phyloP scores from a whole-genome alignment of 2,113 vertebrate species.

The Ailurus styani region DNA sequence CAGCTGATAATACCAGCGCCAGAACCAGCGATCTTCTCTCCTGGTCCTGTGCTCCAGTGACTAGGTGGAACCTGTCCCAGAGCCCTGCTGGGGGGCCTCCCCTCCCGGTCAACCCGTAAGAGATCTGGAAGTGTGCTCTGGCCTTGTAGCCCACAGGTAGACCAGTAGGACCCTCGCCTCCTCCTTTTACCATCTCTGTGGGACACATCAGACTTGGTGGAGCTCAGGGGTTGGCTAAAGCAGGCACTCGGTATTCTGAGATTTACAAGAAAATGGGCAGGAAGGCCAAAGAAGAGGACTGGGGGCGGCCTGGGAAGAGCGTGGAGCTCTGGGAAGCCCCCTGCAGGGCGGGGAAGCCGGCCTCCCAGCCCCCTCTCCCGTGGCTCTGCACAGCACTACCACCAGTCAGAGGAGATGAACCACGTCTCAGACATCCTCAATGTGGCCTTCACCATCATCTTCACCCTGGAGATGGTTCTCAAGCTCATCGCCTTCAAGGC shows the following conservation, averaged over 20 bases:
- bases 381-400: constrained; percentile 87
- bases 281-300: neutral
- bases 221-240: neutral
- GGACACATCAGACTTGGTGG: neutral
- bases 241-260: neutral
- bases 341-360: neutral
- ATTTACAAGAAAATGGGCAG: neutral
- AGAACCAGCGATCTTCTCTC: neutral
- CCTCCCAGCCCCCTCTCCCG: neutral
- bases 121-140: neutral
- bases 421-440: constrained; percentile 93
- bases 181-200: neutral
- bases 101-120: neutral
- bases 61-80: no score
- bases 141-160: neutral
- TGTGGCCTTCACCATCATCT: constrained; percentile 95
- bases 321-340: neutral
- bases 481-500: constrained; percentile 98
- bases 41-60: neutral
- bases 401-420: constrained; percentile 94
- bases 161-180: no score
- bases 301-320: neutral
- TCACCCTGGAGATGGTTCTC: constrained; percentile 96
- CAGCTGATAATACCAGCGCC: neutral
- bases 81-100: neutral